Conservation (phyloP, 2,113 vertebrate species). For the Dinomys branickii region DNA sequence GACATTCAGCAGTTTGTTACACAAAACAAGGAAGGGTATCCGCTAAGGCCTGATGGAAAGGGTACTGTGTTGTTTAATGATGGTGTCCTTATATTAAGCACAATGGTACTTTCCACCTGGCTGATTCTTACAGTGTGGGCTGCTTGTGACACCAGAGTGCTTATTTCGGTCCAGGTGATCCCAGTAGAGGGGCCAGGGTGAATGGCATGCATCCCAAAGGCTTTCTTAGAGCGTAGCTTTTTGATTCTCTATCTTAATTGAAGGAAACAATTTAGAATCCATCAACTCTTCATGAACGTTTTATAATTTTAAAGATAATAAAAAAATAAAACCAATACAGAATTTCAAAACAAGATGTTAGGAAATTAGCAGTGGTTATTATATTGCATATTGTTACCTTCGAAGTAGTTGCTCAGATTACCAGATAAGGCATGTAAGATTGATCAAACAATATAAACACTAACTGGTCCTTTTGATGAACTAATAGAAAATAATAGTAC, state of each 20-base stretch:
- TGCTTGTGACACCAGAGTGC: neutral
- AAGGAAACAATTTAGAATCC: neutral
- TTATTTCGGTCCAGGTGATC: neutral
- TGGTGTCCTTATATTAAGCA: neutral
- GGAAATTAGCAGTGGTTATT: too few relatives aligned
- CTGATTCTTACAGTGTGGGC: neutral
- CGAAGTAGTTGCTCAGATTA: too few relatives aligned
- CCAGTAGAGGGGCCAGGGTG: neutral
- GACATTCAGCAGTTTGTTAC: neutral
- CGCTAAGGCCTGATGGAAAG: neutral
- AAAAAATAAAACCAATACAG: too few relatives aligned
- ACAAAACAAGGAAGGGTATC: neutral
- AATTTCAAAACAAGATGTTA: too few relatives aligned
- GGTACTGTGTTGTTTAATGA: neutral
- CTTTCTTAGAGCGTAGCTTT: neutral
- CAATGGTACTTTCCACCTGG: neutral
- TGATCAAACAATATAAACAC: too few relatives aligned
- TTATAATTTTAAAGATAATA: too few relatives aligned
- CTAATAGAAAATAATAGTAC: too few relatives aligned
- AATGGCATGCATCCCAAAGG: neutral
- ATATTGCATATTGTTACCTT: too few relatives aligned
- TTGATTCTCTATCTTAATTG: conserved; percentile 2
- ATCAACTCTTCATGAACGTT: neutral
- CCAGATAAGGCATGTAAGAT: too few relatives aligned
- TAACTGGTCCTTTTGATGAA: too few relatives aligned